phyloP scores from a whole-genome alignment of 2,113 vertebrate species.

The Canis aureus region DNA sequence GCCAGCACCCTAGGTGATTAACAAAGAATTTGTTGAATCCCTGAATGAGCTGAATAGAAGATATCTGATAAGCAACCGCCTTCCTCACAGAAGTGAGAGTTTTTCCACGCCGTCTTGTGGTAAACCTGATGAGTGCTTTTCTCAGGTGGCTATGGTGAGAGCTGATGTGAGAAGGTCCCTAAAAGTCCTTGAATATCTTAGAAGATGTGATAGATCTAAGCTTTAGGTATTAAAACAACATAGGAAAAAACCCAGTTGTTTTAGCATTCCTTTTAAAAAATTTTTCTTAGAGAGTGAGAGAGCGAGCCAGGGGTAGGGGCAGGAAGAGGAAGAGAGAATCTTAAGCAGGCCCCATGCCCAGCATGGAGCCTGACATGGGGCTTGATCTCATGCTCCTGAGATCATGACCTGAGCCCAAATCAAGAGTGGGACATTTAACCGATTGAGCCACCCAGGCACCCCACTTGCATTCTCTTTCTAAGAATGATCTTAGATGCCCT shows the following conservation, averaged over 20 bases:
- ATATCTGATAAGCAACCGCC: not conserved
- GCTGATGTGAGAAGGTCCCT: not conserved
- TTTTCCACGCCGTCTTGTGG: not conserved
- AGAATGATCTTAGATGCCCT: not conserved
- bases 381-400: not conserved
- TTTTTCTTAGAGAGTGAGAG: not conserved
- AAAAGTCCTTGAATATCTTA: not conserved
- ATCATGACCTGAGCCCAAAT: not conserved
- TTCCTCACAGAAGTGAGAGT: not conserved
- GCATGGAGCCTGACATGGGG: not conserved
- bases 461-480: conserved; percentile 43
- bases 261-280: not conserved
- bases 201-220: not conserved
- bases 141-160: not conserved
- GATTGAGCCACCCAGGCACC: not conserved
- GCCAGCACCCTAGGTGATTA: not conserved
- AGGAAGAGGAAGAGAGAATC: not conserved
- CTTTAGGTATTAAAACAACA: not conserved
- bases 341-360: not conserved
- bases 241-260: not conserved
- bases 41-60: conserved; percentile 44
- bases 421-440: not conserved
- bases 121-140: not conserved
- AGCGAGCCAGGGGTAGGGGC: not conserved
- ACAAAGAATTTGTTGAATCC: not conserved